Percentiles rank a stretch among this genome's conserved stretches.
Evolutionary conservation across 64 coral and sea anemone genomes (phyloP).

Genomic region (Actinia tenebrosa): DNA sequence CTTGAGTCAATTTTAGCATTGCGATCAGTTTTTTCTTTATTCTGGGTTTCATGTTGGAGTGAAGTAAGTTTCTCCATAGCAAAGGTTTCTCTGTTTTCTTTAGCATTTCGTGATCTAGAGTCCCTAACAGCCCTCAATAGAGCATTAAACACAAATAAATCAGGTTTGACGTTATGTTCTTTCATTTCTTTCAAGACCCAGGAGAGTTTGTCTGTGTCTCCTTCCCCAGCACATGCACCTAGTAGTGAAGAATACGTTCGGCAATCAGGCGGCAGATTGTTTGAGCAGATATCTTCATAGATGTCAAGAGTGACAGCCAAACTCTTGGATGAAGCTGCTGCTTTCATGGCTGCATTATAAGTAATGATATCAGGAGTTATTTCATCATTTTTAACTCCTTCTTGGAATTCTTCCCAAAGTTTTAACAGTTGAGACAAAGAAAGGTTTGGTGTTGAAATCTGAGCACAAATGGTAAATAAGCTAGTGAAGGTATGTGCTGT

Average conservation of each 20-base stretch:
- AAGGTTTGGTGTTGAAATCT: slow-evolving; percentile 15
- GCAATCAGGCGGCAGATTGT: slow-evolving; percentile 26
- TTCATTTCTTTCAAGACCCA: slow-evolving; percentile 76
- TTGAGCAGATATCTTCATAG: slow-evolving; percentile 43
- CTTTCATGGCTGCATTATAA: slow-evolving; percentile 84
- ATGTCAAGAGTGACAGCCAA: slow-evolving; percentile 42
- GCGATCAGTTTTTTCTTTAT: background rate
- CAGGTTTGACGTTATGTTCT: slow-evolving; percentile 40
- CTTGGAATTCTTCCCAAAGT: slow-evolving; percentile 42
- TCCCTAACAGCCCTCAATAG: slow-evolving; percentile 75
- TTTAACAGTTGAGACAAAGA: slow-evolving; percentile 49
- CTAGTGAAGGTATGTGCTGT: slow-evolving; percentile 71
- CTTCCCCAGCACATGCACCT: slow-evolving; percentile 47
- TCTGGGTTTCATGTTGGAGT: background rate
- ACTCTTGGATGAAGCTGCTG: slow-evolving; percentile 53
- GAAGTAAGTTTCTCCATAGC: background rate
- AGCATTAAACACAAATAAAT: slow-evolving; percentile 77
- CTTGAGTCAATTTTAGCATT: background rate
- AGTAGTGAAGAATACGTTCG: slow-evolving; percentile 66
- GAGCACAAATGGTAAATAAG: slow-evolving; percentile 56
- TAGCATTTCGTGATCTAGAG: slow-evolving; percentile 16
- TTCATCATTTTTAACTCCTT: slow-evolving; percentile 5
- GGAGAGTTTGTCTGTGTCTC: slow-evolving; percentile 41
- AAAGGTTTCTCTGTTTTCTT: background rate
- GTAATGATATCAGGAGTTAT: slow-evolving; percentile 61